Evolutionary conservation across 2,888 invertebrate genomes (phyloP), one percentile per base, ranked within the genome.

Genomic region (Disparrhopalites patrizii): DNA sequence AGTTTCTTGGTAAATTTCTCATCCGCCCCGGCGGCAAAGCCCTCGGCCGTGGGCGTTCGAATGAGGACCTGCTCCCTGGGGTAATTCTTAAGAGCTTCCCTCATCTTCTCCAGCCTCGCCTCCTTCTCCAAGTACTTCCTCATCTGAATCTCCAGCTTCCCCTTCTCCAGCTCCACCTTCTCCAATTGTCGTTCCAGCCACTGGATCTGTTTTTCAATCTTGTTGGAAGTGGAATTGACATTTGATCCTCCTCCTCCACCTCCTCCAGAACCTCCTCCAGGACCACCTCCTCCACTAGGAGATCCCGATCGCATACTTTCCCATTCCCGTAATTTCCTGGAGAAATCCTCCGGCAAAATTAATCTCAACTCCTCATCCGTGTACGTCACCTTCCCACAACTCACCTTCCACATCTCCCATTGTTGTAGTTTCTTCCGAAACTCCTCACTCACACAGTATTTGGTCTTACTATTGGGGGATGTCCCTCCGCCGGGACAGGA

Each of bases 1-100:
- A 94, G 82, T 77, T 91, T 92, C 28, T 89, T 86, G 0, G 93
- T 92, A 79, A 94, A 94, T 73, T 92, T 92, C 51, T 91, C 85
- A 0, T 92, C 92, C 73, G 93, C 91, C 4, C 85, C 90, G 82
- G 91, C 87, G 77, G 93, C 91, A 77, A 90, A 85, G 78, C 91
- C 89, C 33, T 90, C 87, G 0, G 92, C 90, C 0, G 87, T 88
- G 0, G 91, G 87, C 0, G 91, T 91, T 77, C 88, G 88, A 0
- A 92, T 89, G 56, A 91, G 81, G 5, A 92, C 87, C 78, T 91
- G 90, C 76, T 87, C 83, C 83, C 60, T 81, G 80, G 81, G 80
- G 51, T 82, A 81, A 57, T 69, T 65, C 43, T 85, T 84, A 67
- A 85, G 82, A 3, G 86, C 83, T 64, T 82, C 81, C 69, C 83